Evolutionary conservation across 2,797 vertebrate genomes (phyloP), one percentile per base, ranked within the genome.

Genomic region (Tokudaia muenninki): DNA sequence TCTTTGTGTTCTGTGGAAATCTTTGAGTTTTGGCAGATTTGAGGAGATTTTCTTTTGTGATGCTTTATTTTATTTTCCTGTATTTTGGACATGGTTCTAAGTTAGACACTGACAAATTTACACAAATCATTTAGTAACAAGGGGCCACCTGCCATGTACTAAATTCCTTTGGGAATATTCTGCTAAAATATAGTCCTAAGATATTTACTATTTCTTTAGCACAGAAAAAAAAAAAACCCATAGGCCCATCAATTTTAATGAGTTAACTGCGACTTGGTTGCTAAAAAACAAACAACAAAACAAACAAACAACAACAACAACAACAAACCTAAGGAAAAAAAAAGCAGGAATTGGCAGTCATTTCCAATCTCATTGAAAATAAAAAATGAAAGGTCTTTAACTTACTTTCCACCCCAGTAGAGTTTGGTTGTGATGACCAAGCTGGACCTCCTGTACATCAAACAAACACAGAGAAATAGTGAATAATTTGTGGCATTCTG

Each of bases 341-440:
- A 96, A 97, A 82, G 9, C 83, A 94, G 26, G 14, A 88, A 29
- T 22, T 70, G 14, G n/a, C 65, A 75, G 34, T 82, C 81, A 72
- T 50, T 91, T 94, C 59, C 19, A 72, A 0, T 74, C 16, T 77
- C 59, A n/a, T 8, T 90, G 52, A 57, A 87, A 91, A 87, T 24
- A n/a, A n/a, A 55, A 77, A 52, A 52, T 11, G 34, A 92, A 80
- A 94, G 3, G 17, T 14, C 59, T 87, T 81, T 65, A 87, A 99
- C 99, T 99, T 99, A 99, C 99, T 99, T 99, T 99, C 99, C 99
- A 96, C 99, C 99, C 99, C 99, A 99, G 98, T 99, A 99, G 81
- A 99, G 99, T 98, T 99, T 99, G 16, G 99, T 99, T 82, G 99
- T 99, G 91, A 99, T 99, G 98, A 99, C 99, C 98, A 99, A 98